Percentiles rank a stretch among this genome's conserved stretches.
These are phyloP conservation scores for Drosophila anomalata DNA, from an alignment of 2,888 invertebrate genomes.

Conservation along the genomic window DNA sequence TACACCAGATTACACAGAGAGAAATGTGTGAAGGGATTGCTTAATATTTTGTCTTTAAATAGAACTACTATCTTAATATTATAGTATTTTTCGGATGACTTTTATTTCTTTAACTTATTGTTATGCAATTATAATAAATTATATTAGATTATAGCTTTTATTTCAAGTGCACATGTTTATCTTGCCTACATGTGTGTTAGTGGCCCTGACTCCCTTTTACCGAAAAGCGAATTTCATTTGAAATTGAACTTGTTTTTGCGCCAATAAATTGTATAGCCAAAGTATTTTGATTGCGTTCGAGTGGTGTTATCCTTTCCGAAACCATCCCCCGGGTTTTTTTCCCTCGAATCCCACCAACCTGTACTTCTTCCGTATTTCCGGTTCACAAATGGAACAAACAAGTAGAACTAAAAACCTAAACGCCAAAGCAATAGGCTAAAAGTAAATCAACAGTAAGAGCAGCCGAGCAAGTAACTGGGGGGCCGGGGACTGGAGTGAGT, in stretches of 20 bases:
- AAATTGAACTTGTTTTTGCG: conserved; percentile 79
- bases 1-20: conserved; percentile 22
- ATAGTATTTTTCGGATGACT: not conserved
- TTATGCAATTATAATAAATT: not conserved
- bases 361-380: conserved; percentile 68
- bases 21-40: not conserved
- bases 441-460: conserved; percentile 73
- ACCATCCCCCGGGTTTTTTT: conserved; percentile 5
- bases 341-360: conserved; percentile 44
- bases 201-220: conserved; percentile 42
- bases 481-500: not conserved
- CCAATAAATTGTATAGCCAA: conserved; percentile 78
- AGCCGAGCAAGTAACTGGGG: conserved; percentile 50
- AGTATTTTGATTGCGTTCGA: conserved; percentile 75
- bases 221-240: conserved; percentile 71
- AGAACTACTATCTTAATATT: not conserved
- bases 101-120: not conserved
- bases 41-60: not conserved
- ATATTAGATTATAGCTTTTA: not conserved
- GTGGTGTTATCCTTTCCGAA: conserved; percentile 20
- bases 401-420: conserved; percentile 71
- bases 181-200: conserved; percentile 39
- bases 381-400: conserved; percentile 64
- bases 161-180: conserved; percentile 55
- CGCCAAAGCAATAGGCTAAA: conserved; percentile 74